phyloP scores from a whole-genome alignment of 2,888 invertebrate genomes.

The Tipula confusa region DNA sequence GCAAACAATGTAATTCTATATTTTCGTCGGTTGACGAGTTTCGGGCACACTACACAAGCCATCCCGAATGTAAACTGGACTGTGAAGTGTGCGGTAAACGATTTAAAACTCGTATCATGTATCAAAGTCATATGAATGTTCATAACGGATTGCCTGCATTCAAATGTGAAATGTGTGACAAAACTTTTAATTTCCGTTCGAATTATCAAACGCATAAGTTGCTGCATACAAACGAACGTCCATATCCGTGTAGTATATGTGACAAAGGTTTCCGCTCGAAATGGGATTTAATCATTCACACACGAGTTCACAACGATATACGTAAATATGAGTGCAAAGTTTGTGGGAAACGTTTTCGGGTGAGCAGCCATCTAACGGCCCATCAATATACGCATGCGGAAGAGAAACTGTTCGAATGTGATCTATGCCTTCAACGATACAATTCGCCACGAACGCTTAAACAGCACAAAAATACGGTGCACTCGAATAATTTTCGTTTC shows the following conservation, averaged over 20 bases:
- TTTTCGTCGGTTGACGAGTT: not conserved
- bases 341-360: constrained; percentile 41
- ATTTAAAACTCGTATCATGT: constrained; percentile 37
- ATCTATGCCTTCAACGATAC: constrained; percentile 40
- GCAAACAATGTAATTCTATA: not conserved
- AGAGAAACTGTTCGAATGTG: constrained; percentile 39
- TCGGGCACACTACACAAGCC: not conserved
- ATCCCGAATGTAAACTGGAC: not conserved
- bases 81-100: constrained; percentile 38
- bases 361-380: constrained; percentile 41
- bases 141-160: constrained; percentile 39
- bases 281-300: constrained; percentile 40
- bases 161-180: constrained; percentile 39
- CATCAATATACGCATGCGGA: constrained; percentile 41
- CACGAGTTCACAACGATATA: constrained; percentile 40
- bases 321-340: constrained; percentile 41
- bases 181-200: constrained; percentile 41
- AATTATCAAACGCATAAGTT: constrained; percentile 40
- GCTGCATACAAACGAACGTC: constrained; percentile 42
- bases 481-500: constrained; percentile 38
- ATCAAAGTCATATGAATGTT: constrained; percentile 39
- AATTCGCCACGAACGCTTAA: constrained; percentile 41
- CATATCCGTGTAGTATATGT: constrained; percentile 40
- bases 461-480: constrained; percentile 40
- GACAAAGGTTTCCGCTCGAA: constrained; percentile 40